phyloP scores from a whole-genome alignment of 2,113 vertebrate genomes.

The Micronisus gabar region DNA sequence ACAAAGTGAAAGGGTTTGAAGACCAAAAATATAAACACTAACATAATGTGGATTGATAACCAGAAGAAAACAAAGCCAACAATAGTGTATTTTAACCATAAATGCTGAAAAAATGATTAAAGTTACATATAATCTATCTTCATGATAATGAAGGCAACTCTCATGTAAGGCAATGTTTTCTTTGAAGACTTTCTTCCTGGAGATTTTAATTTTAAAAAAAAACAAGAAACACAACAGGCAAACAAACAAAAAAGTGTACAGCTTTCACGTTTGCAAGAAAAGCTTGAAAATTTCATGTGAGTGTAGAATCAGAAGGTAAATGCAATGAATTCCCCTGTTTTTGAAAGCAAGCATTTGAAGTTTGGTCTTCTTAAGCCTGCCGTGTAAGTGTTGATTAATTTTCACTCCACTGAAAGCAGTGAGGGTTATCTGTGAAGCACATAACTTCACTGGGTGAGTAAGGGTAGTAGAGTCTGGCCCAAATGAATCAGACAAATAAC shows the following conservation, averaged over 20 bases:
- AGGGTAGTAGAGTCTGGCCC: background rate
- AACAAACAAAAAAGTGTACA: background rate
- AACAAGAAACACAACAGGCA: background rate
- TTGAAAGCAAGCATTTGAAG: background rate
- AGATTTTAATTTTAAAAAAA: background rate
- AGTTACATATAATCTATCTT: background rate
- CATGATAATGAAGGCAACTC: background rate
- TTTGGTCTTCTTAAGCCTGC: background rate
- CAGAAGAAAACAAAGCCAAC: background rate
- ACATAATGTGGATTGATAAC: background rate
- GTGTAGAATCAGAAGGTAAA: background rate
- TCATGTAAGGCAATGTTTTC: background rate
- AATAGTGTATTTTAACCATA: background rate
- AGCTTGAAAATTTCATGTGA: background rate
- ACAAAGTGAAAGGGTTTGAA: background rate
- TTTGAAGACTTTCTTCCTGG: background rate
- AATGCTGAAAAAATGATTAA: background rate
- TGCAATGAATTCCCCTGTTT: background rate
- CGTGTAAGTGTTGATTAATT: background rate
- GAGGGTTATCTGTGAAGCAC: background rate
- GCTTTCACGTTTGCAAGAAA: background rate
- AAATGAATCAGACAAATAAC: constrained; percentile 37
- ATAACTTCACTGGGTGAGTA: background rate
- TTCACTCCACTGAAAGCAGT: background rate
- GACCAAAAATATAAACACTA: background rate